Base-by-base conservation (phyloP, 2,888 invertebrate genomes). In the Platycheirus albimanus region DNA sequence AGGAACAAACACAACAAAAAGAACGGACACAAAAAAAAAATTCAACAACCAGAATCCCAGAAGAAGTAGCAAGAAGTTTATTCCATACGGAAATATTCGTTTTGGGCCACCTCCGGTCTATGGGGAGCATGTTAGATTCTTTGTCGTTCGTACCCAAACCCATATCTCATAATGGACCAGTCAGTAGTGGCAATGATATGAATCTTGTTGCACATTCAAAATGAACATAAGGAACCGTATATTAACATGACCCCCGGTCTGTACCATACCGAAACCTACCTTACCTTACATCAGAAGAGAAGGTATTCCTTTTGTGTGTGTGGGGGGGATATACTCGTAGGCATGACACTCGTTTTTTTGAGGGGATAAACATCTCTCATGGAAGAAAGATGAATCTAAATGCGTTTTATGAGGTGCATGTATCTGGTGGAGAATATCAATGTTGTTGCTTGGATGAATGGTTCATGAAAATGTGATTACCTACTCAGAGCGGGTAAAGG, bases 151-250 rank as follows among this genome's bases (percentile, higher is more conserved):
- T n/a, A n/a, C n/a, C n/a, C n/a, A n/a, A n/a, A 64, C 51, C 56
- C 28, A 75, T 80, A 70, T 36, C 80, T 80, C 72, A 80, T 80
- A 80, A 75, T 80, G 75, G 80, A 70, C 77, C 64, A 45, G 61
- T 33, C 64, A 45, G 61, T 33, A 45, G 75, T 80, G 75, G 75
- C 80, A 75, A 58, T 75, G 80, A 80, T 80, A 80, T 64, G 80
- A 70, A 80, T 80, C 80, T 80, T 80, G 80, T 80, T 80, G 80
- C 80, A 75, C 70, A 80, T 70, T 66, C 70, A 66, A 56, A 74
- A 63, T 45, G 66, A 72, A 67, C 72, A 79, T 64, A 56, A 79
- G 74, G 79, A 61, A 79, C 75, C 63, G 63, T 75, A 80, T 80
- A 80, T 80, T 75, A 80, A 75, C 64, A 70, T 75, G 80, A 75